These are phyloP conservation scores for Blastobasis lacticolella DNA, from an alignment of 2,888 invertebrate species.

Conservation along the genomic window DNA sequence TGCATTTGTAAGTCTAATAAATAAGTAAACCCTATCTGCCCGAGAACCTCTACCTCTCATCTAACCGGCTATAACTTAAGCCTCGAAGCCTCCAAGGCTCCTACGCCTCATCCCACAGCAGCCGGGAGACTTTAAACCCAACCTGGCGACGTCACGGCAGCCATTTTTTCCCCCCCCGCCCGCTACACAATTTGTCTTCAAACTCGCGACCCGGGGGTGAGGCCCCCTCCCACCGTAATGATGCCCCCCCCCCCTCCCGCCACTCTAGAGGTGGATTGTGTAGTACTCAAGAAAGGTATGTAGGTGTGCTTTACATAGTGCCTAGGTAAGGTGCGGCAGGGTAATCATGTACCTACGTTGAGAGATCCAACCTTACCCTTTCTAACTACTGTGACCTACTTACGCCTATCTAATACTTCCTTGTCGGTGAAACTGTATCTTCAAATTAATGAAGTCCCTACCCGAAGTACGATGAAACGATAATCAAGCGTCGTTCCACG, in stretches of 20 bases:
- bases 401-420: too few relatives aligned
- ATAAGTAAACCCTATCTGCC: too few relatives aligned
- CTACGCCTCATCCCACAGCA: constrained; percentile 7
- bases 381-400: too few relatives aligned
- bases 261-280: background rate
- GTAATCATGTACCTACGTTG: too few relatives aligned
- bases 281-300: background rate
- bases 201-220: constrained; percentile 41
- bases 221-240: constrained; percentile 29
- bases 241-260: constrained; percentile 15
- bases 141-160: constrained; percentile 37
- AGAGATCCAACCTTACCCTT: too few relatives aligned
- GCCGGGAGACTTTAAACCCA: constrained; percentile 29
- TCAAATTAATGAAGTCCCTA: too few relatives aligned
- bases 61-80: background rate
- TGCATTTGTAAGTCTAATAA: too few relatives aligned
- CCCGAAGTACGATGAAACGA: too few relatives aligned
- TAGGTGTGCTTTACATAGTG: background rate
- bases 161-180: constrained; percentile 46
- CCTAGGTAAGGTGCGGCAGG: too few relatives aligned
- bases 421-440: too few relatives aligned
- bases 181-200: constrained; percentile 54
- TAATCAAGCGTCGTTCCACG: too few relatives aligned
- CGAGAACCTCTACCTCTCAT: too few relatives aligned
- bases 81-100: background rate